Evolutionary conservation across 1,140 invertebrate species (phyloP).

Genomic region (Ceratina calcarata): DNA sequence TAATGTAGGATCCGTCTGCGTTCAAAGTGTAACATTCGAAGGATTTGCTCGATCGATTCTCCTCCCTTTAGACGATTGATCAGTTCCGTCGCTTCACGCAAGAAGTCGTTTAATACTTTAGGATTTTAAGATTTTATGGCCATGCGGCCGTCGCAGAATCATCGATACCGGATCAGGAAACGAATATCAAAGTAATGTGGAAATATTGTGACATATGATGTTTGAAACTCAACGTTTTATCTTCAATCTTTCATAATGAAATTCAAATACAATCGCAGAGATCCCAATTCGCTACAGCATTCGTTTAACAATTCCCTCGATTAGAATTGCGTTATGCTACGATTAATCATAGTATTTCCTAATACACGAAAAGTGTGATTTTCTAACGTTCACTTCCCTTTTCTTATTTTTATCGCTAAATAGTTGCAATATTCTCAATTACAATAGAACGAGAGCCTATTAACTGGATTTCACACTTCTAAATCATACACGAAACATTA

Average conservation of each 20-base stretch:
- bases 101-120: constrained; percentile 36
- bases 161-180: neutral
- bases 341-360: too few species aligned
- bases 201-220: constrained; percentile 28
- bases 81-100: constrained; percentile 1
- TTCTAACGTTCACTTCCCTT: too few species aligned
- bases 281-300: neutral
- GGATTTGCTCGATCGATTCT: constrained; percentile 32
- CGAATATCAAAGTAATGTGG: constrained; percentile 15
- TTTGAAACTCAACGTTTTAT: constrained; percentile 6
- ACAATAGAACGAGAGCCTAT: neutral
- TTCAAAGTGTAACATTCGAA: constrained; percentile 28
- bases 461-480: constrained; percentile 14
- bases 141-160: constrained; percentile 25
- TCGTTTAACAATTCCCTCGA: neutral
- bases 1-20: constrained; percentile 49
- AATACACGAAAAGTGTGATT: too few species aligned
- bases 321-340: neutral
- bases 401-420: too few species aligned
- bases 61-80: constrained; percentile 22
- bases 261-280: neutral
- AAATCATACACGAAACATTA: constrained; percentile 36
- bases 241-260: neutral
- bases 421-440: too few species aligned
- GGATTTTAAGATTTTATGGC: constrained; percentile 25